A percentile compares a stretch with the other conserved stretches of the same genome.
These are phyloP conservation scores for Glandiceps talaboti DNA, from an alignment of 53 echinoderm and acorn worm species.

Conservation along the genomic window DNA sequence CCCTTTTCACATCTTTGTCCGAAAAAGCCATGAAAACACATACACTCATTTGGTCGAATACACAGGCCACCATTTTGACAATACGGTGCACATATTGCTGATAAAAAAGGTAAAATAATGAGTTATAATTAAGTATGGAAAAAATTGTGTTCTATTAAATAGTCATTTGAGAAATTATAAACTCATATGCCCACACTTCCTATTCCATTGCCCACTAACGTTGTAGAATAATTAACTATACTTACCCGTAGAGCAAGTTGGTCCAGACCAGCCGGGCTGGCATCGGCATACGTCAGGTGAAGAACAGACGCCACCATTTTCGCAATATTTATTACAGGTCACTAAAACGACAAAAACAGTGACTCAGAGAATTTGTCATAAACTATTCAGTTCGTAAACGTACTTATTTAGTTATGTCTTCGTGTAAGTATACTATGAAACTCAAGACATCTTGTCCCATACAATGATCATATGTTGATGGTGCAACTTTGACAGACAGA, in stretches of 20 bases:
- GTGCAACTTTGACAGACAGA: too few species aligned
- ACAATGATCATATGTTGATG: too few species aligned
- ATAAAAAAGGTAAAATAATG: slow-evolving; percentile 1
- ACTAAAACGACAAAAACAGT: slow-evolving; percentile 9
- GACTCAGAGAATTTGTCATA: too few species aligned
- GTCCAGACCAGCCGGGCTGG: not conserved
- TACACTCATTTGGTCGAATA: slow-evolving; percentile 32
- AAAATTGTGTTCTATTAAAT: not conserved
- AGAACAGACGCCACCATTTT: slow-evolving; percentile 8
- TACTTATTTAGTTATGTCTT: too few species aligned
- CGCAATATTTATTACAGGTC: slow-evolving; percentile 3
- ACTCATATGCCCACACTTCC: too few species aligned
- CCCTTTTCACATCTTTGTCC: slow-evolving; percentile 6
- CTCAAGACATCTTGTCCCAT: too few species aligned
- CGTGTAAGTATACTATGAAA: too few species aligned
- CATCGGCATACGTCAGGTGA: slow-evolving; percentile 1
- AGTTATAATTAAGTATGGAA: not conserved
- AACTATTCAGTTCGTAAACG: too few species aligned
- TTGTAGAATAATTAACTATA: too few species aligned
- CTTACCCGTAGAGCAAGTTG: slow-evolving; percentile 5
- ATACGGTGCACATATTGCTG: slow-evolving; percentile 23
- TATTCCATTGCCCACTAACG: too few species aligned
- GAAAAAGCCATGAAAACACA: slow-evolving; percentile 14
- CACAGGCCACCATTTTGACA: slow-evolving; percentile 38
- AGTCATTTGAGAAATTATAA: too few species aligned